Percentiles rank a stretch among this genome's conserved stretches.
These are phyloP conservation scores for Heliocidaris erythrogramma DNA, from an alignment of 35 echinoderm and acorn worm species.

Conservation along the genomic window DNA sequence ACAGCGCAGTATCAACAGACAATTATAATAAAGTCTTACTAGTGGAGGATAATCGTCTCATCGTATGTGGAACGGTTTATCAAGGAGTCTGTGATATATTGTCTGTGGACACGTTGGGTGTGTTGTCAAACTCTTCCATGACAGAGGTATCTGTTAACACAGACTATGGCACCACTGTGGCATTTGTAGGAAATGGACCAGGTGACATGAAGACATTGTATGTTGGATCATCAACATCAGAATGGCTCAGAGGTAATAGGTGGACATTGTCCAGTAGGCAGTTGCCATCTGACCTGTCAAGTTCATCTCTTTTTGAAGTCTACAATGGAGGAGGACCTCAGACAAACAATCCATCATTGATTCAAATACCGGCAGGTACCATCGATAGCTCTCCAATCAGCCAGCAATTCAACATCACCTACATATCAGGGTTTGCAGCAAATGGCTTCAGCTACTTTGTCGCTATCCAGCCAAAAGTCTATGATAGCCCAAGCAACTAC, in stretches of 20 bases:
- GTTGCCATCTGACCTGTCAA: constrained; percentile 20
- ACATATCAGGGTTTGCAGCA: constrained; percentile 72
- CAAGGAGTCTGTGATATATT: constrained; percentile 76
- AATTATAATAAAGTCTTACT: constrained; percentile 83
- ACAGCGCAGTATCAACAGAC: constrained; percentile 26
- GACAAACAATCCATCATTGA: not conserved
- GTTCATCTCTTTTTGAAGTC: not conserved
- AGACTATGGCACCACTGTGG: constrained; percentile 66
- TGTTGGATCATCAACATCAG: constrained; percentile 60
- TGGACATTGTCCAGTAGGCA: constrained; percentile 36
- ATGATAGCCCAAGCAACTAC: constrained; percentile 14
- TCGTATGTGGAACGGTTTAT: constrained; percentile 81
- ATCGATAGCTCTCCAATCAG: not conserved
- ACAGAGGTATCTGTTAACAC: constrained; percentile 71
- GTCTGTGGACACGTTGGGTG: constrained; percentile 19
- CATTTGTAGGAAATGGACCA: constrained; percentile 58
- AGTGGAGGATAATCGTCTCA: constrained; percentile 57
- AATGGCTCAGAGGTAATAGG: constrained; percentile 47
- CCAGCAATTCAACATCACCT: constrained; percentile 68
- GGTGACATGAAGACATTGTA: constrained; percentile 63
- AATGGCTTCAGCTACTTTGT: constrained; percentile 83
- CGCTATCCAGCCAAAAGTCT: constrained; percentile 62
- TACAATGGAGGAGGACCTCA: constrained; percentile 2
- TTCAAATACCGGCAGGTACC: constrained; percentile 50
- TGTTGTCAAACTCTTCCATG: constrained; percentile 55